These are phyloP conservation scores for Coregonus sp. DNA, from an alignment of 2,797 vertebrate species.

Conservation along the genomic window DNA sequence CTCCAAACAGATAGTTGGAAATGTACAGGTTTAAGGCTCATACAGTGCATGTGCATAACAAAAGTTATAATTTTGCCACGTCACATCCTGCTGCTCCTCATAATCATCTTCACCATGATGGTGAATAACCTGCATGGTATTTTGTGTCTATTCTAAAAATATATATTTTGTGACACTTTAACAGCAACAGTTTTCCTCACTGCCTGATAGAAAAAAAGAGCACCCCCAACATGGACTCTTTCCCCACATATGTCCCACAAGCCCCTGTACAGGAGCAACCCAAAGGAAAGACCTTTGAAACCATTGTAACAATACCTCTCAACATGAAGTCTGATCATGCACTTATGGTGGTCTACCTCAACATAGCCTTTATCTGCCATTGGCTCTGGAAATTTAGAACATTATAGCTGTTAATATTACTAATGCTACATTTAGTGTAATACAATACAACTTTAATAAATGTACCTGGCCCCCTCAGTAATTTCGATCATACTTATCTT, in stretches of 20 bases:
- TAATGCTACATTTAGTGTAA: no score
- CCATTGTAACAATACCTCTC: conserved; percentile 39
- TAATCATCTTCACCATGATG: conserved; percentile 65
- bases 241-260: conserved; percentile 33
- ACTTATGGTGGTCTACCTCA: not conserved
- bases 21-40: no score
- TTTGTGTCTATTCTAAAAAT: not conserved
- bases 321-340: not conserved
- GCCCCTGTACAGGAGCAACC: conserved; percentile 11
- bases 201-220: conserved; percentile 13
- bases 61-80: no score
- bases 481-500: no score
- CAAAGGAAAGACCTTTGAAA: conserved; percentile 12
- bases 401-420: not conserved
- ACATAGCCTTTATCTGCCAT: not conserved
- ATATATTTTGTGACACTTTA: not conserved
- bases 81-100: conserved; percentile 58
- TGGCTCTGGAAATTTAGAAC: not conserved
- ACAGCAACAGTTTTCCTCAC: not conserved
- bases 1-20: no score
- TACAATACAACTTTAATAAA: no score
- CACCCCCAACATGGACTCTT: not conserved
- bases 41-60: no score
- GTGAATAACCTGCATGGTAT: conserved; percentile 44
- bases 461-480: no score